A percentile compares a stretch with the other conserved stretches of the same genome.
phyloP scores from a whole-genome alignment of 2,888 invertebrate genomes.

The Bruchidius siliquastri region DNA sequence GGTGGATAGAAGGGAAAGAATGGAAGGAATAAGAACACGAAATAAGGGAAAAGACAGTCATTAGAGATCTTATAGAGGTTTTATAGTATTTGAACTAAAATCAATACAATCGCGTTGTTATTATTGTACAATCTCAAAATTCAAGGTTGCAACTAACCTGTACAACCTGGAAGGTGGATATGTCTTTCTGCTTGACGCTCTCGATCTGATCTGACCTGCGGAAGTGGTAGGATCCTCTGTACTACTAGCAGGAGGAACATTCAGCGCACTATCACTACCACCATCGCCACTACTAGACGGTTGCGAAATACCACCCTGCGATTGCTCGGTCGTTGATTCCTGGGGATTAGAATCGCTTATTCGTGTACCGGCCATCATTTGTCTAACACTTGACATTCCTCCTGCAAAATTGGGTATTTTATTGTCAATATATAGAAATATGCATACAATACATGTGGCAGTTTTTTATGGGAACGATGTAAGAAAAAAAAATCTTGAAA shows the following conservation, averaged over 20 bases:
- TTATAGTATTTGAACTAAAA: too few species aligned
- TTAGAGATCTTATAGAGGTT: too few species aligned
- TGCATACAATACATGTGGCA: too few species aligned
- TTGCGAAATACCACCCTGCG: background rate
- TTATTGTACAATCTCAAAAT: too few species aligned
- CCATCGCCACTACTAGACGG: background rate
- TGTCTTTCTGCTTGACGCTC: constrained; percentile 35
- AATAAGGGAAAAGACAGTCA: too few species aligned
- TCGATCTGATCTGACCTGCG: constrained; percentile 16
- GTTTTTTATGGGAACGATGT: too few species aligned
- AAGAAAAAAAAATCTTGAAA: too few species aligned
- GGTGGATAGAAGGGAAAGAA: too few species aligned
- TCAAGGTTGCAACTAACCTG: constrained; percentile 13
- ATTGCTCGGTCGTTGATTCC: constrained; percentile 16
- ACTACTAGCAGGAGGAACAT: background rate
- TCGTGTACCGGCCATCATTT: constrained; percentile 48
- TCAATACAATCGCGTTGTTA: too few species aligned
- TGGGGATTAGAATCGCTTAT: constrained; percentile 44
- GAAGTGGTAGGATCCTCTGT: background rate
- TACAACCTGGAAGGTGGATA: constrained; percentile 39
- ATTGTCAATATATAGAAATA: too few species aligned
- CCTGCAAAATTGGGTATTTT: too few species aligned
- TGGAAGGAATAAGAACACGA: too few species aligned
- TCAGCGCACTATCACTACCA: background rate
- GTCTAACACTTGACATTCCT: constrained; percentile 42